Conservation (phyloP, 1,140 invertebrate genomes). For the Microplitis mediator region DNA sequence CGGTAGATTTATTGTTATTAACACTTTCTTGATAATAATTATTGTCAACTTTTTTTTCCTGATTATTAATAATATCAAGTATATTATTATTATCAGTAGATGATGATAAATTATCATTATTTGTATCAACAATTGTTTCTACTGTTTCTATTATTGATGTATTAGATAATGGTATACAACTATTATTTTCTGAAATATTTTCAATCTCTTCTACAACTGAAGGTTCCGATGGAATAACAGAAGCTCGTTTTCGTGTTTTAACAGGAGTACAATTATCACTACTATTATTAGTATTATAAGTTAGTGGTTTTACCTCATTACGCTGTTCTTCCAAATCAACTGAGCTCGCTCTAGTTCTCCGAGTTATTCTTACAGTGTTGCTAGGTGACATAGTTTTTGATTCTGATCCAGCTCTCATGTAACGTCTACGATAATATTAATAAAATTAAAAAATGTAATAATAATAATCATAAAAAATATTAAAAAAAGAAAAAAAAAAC, state of each 20-base stretch:
- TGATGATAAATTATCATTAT: too few species aligned
- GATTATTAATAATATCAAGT: too few species aligned
- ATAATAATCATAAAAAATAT: background rate
- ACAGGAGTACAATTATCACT: constrained; percentile 23
- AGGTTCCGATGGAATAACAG: constrained; percentile 31
- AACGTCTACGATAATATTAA: constrained; percentile 26
- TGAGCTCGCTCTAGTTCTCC: constrained; percentile 46
- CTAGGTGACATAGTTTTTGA: constrained; percentile 34
- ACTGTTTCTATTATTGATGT: background rate
- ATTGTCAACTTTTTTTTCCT: too few species aligned
- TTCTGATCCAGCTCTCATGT: constrained; percentile 47
- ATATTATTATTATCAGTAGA: too few species aligned
- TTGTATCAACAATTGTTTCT: background rate
- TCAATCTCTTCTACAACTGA: constrained; percentile 39
- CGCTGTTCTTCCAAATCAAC: constrained; percentile 34
- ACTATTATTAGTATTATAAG: background rate
- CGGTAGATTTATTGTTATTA: too few species aligned
- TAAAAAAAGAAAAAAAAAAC: background rate
- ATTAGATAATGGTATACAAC: background rate
- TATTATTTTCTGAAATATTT: background rate
- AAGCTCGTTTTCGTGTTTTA: constrained; percentile 36
- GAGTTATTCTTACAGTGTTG: constrained; percentile 27
- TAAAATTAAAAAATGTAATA: constrained; percentile 8
- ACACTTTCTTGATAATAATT: too few species aligned
- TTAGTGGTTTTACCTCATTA: constrained; percentile 5